phyloP scores from a whole-genome alignment of 2,888 invertebrate species.

The Synanthedon myopaeformis region DNA sequence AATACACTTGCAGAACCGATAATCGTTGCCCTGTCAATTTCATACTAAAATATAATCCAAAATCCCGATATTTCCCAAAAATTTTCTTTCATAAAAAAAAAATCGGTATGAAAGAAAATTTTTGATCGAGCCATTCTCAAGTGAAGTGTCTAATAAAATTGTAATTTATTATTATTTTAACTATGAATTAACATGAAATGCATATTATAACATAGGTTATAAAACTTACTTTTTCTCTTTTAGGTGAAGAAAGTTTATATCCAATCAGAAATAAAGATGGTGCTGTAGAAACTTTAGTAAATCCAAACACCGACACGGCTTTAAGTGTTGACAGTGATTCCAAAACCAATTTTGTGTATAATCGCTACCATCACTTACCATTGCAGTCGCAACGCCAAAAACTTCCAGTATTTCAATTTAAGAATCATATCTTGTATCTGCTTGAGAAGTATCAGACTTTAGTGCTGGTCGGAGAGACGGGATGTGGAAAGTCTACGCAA shows the following conservation, averaged over 20 bases:
- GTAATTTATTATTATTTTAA: too few species aligned
- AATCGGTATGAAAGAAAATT: background rate
- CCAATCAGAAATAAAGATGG: constrained; percentile 53
- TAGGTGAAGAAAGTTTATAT: constrained; percentile 35
- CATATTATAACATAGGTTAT: constrained; percentile 4
- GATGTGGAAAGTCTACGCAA: constrained; percentile 96
- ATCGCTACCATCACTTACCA: constrained; percentile 85
- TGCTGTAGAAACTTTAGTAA: constrained; percentile 41
- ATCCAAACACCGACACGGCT: constrained; percentile 46
- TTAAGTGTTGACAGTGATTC: constrained; percentile 70
- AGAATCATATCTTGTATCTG: constrained; percentile 86
- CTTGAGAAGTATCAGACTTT: constrained; percentile 91
- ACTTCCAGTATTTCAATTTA: constrained; percentile 87
- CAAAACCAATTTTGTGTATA: constrained; percentile 81
- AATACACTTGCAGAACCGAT: background rate
- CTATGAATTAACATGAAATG: constrained; percentile 3
- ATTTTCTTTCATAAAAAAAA: too few species aligned
- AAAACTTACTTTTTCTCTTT: constrained; percentile 5
- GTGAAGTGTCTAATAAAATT: too few species aligned
- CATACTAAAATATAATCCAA: background rate
- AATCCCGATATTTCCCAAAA: too few species aligned
- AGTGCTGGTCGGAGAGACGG: constrained; percentile 93
- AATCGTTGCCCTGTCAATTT: too few species aligned
- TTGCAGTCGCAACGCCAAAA: constrained; percentile 86
- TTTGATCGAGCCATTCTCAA: background rate